Evolutionary conservation across 1,140 invertebrate species (phyloP).

Genomic region (Stenopsyche tienmushanensis): DNA sequence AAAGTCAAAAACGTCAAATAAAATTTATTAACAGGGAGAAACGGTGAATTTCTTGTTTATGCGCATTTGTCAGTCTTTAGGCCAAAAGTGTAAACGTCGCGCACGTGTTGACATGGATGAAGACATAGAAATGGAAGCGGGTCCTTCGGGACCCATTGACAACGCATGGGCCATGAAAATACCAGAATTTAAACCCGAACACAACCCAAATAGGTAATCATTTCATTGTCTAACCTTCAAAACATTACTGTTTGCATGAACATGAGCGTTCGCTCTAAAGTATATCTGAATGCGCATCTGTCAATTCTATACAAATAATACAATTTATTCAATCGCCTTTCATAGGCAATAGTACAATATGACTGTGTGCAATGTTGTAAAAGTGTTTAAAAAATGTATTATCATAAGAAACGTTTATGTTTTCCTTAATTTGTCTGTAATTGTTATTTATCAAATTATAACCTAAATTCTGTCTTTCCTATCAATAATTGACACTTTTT

Average conservation of each 20-base stretch:
- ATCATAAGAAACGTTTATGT: too few relatives aligned
- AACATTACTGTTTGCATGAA: neutral
- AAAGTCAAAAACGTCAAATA: neutral
- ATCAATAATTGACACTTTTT: too few relatives aligned
- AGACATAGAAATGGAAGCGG: constrained; percentile 41
- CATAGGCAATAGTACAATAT: too few relatives aligned
- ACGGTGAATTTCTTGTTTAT: neutral
- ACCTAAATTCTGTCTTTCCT: too few relatives aligned
- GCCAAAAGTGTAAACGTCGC: neutral
- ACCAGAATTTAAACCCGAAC: constrained; percentile 83
- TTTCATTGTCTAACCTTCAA: constrained; percentile 44
- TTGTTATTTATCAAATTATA: too few relatives aligned
- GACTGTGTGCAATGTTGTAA: too few relatives aligned
- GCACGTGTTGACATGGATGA: constrained; percentile 3
- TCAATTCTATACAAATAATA: neutral
- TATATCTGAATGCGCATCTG: neutral
- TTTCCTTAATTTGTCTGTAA: too few relatives aligned
- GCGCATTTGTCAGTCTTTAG: neutral
- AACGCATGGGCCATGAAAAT: constrained; percentile 90
- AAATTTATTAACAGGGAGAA: neutral
- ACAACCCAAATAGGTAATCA: constrained; percentile 78
- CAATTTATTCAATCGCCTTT: too few relatives aligned
- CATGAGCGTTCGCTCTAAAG: neutral
- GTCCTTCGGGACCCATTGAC: constrained; percentile 62
- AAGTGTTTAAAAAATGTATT: too few relatives aligned